Base-by-base conservation (phyloP, 2,113 vertebrate genomes). In the Rousettus leschenaultii region DNA sequence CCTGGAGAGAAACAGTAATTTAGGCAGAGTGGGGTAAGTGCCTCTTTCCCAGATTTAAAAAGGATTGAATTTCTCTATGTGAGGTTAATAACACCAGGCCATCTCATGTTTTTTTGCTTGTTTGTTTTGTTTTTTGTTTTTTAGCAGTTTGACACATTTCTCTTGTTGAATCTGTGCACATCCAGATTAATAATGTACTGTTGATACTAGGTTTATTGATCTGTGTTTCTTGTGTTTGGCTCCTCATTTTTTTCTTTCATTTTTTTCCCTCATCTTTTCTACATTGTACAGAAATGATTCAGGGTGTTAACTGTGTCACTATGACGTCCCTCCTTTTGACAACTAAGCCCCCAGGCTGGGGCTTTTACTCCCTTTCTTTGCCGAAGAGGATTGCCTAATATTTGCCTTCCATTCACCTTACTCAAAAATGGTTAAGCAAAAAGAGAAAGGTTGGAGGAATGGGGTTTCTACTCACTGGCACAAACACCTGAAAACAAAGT, bases 41-140 rank as follows among this genome's bases (percentile, higher is more conserved):
- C 83, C 68, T 93, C 94, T 96, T 89, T 96, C 33, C 19, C 65
- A 84, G 66, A 95, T 95, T 92, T 83, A 75, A 74, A 63, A 84
- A 75, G 15, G 15, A 63, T 75, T 86, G 21, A 61, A 48, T 65
- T 55, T 93, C 71, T 95, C 89, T 86, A 22, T 10, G 1, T 78
- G 61, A 71, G 66, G 40, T 86, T 86, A 68, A 35, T 82, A 97
- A 86, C 45, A 93, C 24, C 45, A 80, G 66, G 19, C 59, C 74
- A 38, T 53, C 59, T 94, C 48, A 57, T 38, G 15, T 11, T 61
- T 11, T 19, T 19, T 21, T 77, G 15, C 30, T 63, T 63, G 59
- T 63, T 63, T 51, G 59, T 26, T 30, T 63, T 22, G 4, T 28
- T 61, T 26, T 63, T 30, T 63, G 24, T 35, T 55, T 9, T 97